Base-by-base conservation (phyloP, 2,113 vertebrate genomes). In the Hyperoodon ampullatus region DNA sequence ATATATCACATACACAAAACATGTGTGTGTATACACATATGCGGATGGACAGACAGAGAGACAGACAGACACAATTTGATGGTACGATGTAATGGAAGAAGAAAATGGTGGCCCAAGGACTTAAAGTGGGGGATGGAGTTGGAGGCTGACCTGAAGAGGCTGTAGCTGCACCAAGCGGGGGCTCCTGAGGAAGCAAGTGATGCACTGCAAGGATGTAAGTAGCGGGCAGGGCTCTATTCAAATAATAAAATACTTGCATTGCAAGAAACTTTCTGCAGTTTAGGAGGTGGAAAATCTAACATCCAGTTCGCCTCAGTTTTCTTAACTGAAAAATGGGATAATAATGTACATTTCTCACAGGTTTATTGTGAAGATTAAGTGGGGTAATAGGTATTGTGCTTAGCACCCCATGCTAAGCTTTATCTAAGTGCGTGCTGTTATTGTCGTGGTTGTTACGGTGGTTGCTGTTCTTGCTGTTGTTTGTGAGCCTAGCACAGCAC, bases 371-470 rank as follows among this genome's bases (percentile, higher is more conserved):
- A 84, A 30, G 75, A 44, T 44, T 72, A 70, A 42, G 10, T 18
- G 72, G 33, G 71, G 44, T 72, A n/a, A 15, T 35, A 19, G 71
- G 78, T 61, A 7, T 3, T 33, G 53, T 58, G 35, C 18, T 55
- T 33, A 5, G 21, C 2, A 16, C 7, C 19, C 35, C 0, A 15
- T 8, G 2, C 30, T 9, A 3, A 58, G 19, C 8, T 47, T n/a
- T 24, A 13, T 35, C n/a, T n/a, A 2, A 6, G 55, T 6, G 30
- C 5, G 77, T 50, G n/a, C 30, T 53, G 11, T 58, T 35, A 5
- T 47, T 21, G 42, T 2, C 16, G n/a, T 21, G 33, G 26, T 13
- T 23, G n/a, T 5, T 50, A 6, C 3, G 42, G 10, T 10, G n/a
- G 15, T 55, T 28, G 55, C 18, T 30, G 11, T 1, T 8, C 24